phyloP scores from a whole-genome alignment of 2,797 vertebrate species.

The Poeciliopsis turneri region DNA sequence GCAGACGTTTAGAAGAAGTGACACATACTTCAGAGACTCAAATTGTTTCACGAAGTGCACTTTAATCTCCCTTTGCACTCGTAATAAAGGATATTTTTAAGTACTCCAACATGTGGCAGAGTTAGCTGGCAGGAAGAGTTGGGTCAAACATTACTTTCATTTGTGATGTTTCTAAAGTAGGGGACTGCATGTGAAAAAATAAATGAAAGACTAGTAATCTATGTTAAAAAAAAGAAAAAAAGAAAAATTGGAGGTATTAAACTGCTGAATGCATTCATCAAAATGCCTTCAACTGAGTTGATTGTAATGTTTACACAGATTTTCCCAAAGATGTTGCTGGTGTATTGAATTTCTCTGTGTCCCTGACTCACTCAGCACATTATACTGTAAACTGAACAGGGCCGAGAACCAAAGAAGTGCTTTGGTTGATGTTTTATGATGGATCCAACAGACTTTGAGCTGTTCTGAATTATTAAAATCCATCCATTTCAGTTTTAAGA shows the following conservation, averaged over 20 bases:
- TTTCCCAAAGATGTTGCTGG: neutral
- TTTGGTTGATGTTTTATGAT: constrained; percentile 30
- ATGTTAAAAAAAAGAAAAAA: no score
- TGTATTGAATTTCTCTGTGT: neutral
- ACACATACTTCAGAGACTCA: neutral
- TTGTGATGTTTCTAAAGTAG: neutral
- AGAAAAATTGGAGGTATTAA: no score
- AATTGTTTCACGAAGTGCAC: neutral
- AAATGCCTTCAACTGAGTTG: neutral
- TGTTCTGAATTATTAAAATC: constrained; percentile 55
- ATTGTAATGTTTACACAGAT: neutral
- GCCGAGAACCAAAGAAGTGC: constrained; percentile 24
- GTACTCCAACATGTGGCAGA: neutral
- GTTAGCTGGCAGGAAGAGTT: neutral
- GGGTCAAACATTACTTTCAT: neutral
- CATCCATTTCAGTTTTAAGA: constrained; percentile 11
- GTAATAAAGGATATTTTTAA: neutral
- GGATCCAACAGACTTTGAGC: constrained; percentile 24
- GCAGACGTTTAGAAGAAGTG: neutral
- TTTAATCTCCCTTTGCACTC: neutral
- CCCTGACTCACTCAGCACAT: neutral
- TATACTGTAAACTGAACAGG: neutral
- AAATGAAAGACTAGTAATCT: neutral
- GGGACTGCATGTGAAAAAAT: neutral
- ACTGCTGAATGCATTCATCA: neutral